phyloP scores from a whole-genome alignment of 2,888 invertebrate species.

The Ypsolopha sequella region DNA sequence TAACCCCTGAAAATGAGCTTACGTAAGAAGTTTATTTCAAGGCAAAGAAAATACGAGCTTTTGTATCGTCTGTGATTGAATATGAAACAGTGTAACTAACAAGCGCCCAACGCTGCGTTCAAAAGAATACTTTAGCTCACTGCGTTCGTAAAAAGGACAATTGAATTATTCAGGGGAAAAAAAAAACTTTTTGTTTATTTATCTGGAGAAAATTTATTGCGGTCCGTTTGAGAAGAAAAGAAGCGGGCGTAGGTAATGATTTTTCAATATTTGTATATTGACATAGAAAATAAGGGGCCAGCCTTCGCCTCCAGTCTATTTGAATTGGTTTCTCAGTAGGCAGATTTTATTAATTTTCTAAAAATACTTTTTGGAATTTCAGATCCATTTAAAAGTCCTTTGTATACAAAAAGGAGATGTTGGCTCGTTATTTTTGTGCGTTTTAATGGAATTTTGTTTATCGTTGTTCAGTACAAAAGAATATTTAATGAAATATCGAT shows the following conservation, averaged over 20 bases:
- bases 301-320: slow-evolving; percentile 17
- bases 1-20: neutral
- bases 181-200: slow-evolving; percentile 1
- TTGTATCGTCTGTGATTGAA: neutral
- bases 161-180: neutral
- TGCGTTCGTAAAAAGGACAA: neutral
- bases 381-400: neutral
- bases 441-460: neutral
- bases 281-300: slow-evolving; percentile 30
- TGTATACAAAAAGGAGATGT: neutral
- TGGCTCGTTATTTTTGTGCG: neutral
- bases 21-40: neutral
- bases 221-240: slow-evolving; percentile 32
- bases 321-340: slow-evolving; percentile 2
- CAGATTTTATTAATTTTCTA: neutral
- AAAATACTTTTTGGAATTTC: neutral
- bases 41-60: neutral
- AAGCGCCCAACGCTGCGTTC: neutral
- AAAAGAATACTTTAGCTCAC: neutral
- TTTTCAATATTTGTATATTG: slow-evolving; percentile 25
- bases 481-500: neutral
- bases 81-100: neutral
- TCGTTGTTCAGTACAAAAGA: neutral
- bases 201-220: slow-evolving; percentile 27
- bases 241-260: slow-evolving; percentile 38